Base-by-base conservation (phyloP, 2,797 vertebrate species). In the Manis crassicaudata region DNA sequence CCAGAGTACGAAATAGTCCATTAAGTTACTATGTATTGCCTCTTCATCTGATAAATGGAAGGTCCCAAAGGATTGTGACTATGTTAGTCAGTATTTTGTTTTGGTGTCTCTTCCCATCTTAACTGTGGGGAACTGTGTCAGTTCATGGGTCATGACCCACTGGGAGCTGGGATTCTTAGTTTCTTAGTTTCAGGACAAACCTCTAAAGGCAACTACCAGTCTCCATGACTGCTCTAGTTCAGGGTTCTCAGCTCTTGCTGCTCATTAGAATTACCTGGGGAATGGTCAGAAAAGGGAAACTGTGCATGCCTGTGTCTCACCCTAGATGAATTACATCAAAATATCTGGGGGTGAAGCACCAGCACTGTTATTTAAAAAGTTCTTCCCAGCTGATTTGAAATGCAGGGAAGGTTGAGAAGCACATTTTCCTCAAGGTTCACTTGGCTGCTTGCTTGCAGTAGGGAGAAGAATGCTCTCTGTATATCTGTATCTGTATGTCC, bases 251-350 rank as follows among this genome's bases (percentile, higher is more conserved):
- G 14, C 8, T 8, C 25, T 95, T 52, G 43, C 25, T 58, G 12
- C 40, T n/a, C 0, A 0, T 77, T 32, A 52, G 32, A 70, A 58
- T 92, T 67, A 83, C 65, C 20, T 8, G 18, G 32, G 23, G 25
- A 90, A 21, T 40, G 16, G 52, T 88, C 6, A 23, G 32, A 86
- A 54, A 46, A 88, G 58, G 20, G 8, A 92, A 81, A 88, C 32
- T 40, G 29, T 37, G 84, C 29, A 35, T 75, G 16, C 8, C 8
- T 62, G 14, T 46, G 62, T 88, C 87, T 94, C 43, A 88, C 29
- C 25, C 16, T n/a, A 77, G 23, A n/a, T 62, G 94, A 54, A 76
- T 88, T 76, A 93, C 75, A 67, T 73, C 29, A 94, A 83, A 92
- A 81, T 89, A 54, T 23, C 27, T 43, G 46, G 83, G 86, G 13